Evolutionary conservation across 2,797 vertebrate species (phyloP).

Genomic region (Pangasius mekongensis): DNA sequence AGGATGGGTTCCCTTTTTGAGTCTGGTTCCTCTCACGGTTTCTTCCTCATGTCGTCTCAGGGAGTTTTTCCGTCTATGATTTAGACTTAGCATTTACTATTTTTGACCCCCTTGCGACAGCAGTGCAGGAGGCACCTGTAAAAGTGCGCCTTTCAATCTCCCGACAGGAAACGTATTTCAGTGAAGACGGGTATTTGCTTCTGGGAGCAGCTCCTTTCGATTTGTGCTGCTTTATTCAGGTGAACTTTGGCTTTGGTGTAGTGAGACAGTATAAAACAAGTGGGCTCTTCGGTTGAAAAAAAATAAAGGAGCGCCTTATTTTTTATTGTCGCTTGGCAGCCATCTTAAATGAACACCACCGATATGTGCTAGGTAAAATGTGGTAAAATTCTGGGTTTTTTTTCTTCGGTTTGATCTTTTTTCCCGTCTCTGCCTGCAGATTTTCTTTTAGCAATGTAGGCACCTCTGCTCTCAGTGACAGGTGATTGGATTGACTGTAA

Average conservation of each 20-base stretch:
- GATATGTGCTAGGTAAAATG: background rate
- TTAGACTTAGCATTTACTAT: background rate
- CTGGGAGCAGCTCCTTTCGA: background rate
- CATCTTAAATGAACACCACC: background rate
- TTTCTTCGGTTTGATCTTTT: background rate
- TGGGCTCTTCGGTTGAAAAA: background rate
- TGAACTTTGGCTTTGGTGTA: background rate
- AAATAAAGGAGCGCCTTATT: background rate
- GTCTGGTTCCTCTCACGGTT: no score
- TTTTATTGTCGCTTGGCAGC: background rate
- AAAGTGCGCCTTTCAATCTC: background rate
- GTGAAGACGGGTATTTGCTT: background rate
- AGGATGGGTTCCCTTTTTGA: no score
- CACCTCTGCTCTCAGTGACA: background rate
- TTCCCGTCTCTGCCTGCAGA: background rate
- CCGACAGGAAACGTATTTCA: background rate
- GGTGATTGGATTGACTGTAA: background rate
- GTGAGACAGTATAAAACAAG: background rate
- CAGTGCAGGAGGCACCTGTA: background rate
- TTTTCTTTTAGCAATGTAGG: background rate
- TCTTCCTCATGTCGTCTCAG: no score
- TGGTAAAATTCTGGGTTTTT: background rate
- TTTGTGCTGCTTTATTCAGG: background rate
- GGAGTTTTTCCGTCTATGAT: background rate
- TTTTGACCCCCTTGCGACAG: background rate